These are phyloP conservation scores for Enteromius mattozi DNA, from an alignment of 2,797 vertebrate genomes.

Conservation along the genomic window DNA sequence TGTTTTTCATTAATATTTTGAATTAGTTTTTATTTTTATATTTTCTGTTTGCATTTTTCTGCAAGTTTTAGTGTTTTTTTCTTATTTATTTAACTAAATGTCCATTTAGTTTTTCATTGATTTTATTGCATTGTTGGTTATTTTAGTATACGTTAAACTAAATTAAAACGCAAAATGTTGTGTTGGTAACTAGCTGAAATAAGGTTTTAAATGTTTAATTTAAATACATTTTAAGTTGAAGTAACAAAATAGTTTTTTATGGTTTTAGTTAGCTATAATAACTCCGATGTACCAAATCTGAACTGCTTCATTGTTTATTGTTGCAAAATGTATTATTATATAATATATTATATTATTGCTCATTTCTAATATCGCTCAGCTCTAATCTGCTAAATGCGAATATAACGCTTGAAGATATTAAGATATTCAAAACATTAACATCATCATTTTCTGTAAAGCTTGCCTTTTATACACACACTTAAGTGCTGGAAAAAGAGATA, in stretches of 20 bases:
- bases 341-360: not conserved
- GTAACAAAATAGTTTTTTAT: not conserved
- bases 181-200: not conserved
- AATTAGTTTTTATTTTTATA: not conserved
- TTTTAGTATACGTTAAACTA: not conserved
- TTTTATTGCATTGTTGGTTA: not conserved
- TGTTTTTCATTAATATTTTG: not conserved
- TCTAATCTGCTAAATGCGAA: not conserved
- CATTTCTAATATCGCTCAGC: not conserved
- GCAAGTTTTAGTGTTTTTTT: not conserved
- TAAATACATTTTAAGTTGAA: not conserved
- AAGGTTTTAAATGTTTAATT: not conserved
- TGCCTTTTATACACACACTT: not conserved
- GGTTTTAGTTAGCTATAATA: not conserved
- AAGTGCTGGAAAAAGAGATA: conserved; percentile 29
- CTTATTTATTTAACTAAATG: too few relatives aligned
- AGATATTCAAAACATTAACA: not conserved
- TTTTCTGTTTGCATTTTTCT: not conserved
- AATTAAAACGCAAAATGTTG: not conserved
- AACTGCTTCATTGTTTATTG: not conserved
- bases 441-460: not conserved
- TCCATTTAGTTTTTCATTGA: not conserved
- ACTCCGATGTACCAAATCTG: not conserved
- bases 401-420: not conserved
- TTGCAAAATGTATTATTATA: not conserved